Conservation (phyloP, 1,140 invertebrate genomes). For the Ceratina australensis region DNA sequence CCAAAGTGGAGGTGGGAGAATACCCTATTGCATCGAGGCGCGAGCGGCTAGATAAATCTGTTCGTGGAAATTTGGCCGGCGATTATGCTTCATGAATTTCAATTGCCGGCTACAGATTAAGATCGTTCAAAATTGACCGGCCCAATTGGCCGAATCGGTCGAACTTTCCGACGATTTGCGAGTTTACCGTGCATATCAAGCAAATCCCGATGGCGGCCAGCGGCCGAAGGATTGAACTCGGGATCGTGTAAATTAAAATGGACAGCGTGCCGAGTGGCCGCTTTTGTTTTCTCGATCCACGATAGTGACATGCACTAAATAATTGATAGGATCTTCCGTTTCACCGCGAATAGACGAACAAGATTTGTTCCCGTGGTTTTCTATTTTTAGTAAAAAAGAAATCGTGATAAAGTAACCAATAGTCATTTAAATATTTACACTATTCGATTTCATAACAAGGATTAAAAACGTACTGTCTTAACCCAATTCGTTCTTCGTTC, state of each 20-base stretch:
- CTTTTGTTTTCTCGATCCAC: not conserved
- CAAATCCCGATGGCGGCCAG: not conserved
- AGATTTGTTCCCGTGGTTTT: no score
- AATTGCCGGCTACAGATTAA: slow-evolving; percentile 55
- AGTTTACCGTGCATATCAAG: slow-evolving; percentile 49
- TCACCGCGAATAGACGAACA: not conserved
- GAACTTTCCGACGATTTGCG: slow-evolving; percentile 56
- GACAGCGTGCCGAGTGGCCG: not conserved
- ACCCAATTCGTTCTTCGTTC: no score
- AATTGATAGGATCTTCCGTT: not conserved
- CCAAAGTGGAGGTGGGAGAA: not conserved
- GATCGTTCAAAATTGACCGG: slow-evolving; percentile 55
- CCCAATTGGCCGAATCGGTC: slow-evolving; percentile 46
- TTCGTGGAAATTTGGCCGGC: slow-evolving; percentile 51
- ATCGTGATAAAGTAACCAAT: no score
- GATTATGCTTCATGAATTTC: slow-evolving; percentile 63
- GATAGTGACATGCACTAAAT: not conserved
- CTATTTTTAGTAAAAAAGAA: no score
- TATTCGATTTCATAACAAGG: no score
- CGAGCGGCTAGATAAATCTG: slow-evolving; percentile 19
- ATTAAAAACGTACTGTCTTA: no score
- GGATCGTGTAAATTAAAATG: slow-evolving; percentile 33
- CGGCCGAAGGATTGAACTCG: not conserved
- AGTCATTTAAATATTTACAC: no score
- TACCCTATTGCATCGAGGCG: not conserved